Conservation (phyloP, 2,113 vertebrate species). For the Regulus satrapa region DNA sequence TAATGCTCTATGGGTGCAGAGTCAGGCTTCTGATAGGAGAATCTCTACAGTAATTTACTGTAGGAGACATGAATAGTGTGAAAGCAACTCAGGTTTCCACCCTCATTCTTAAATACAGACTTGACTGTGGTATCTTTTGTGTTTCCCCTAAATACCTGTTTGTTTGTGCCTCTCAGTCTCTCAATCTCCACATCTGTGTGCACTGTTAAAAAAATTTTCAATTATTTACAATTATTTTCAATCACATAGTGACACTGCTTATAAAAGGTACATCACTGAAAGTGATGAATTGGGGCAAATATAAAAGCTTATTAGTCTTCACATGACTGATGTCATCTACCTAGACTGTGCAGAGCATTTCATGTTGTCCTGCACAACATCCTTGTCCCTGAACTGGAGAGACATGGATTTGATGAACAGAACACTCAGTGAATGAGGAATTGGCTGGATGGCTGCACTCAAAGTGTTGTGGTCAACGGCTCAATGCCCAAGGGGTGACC, state of each 20-base stretch:
- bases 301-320: slow-evolving; percentile 22
- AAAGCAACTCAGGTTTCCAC: neutral
- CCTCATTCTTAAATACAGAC: neutral
- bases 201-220: slow-evolving; percentile 55
- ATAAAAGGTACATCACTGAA: slow-evolving; percentile 1
- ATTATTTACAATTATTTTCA: slow-evolving; percentile 44
- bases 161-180: neutral
- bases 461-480: neutral
- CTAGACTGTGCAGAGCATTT: neutral
- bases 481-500: neutral
- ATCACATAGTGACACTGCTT: slow-evolving; percentile 6
- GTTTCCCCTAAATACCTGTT: neutral
- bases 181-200: neutral
- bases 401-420: neutral
- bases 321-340: neutral
- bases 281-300: slow-evolving; percentile 40
- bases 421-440: neutral
- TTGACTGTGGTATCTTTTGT: neutral
- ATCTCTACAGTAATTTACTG: neutral
- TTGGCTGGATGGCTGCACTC: neutral
- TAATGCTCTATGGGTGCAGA: neutral
- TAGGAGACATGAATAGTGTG: neutral
- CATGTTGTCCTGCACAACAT: neutral
- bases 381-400: neutral
- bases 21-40: neutral